Base-by-base conservation (phyloP, 2,888 invertebrate genomes). In the Aphidius colemani region DNA sequence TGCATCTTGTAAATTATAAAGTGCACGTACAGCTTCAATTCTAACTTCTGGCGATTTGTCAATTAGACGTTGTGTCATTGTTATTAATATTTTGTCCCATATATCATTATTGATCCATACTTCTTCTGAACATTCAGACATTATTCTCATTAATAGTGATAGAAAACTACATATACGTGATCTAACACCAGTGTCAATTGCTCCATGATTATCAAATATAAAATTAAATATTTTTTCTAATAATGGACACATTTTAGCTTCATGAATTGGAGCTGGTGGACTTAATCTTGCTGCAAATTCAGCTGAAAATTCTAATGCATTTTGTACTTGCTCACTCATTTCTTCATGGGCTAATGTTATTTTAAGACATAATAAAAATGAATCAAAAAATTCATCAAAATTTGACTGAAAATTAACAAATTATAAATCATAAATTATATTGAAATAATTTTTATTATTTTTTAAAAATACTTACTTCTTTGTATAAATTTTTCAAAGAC, bases 1-100 rank as follows among this genome's bases (percentile, higher is more conserved):
- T 0, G 94, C 93, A 73, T 93, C 90, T 81, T 96, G 96, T 1
- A 96, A 84, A 5, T 94, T 86, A 62, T 90, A 88, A 50, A 96
- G 83, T 0, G 94, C 92, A 43, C 88, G 81, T 0, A 94, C 90
- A 0, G 95, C 95, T 72, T 94, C 90, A 46, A 90, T 88, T 30
- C 95, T 86, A 6, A 96, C 91, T 58, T 88, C 87, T 1, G 91
- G 87, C 53, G 91, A 88, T 7, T 88, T 87, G 76, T 95, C 95
- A 84, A 91, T 84, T 1, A 83, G 78, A 44, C 90, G 83, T 53
- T 87, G 85, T 64, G 88, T 79, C 88, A 95, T 92, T 59, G 88
- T 87, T 40, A 85, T 84, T 63, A 89, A 86, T 48, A 95, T 87
- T 71, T 87, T 86, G 67, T 91, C 90, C 77, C 90, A 94, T 6